Conservation (phyloP, 2,888 invertebrate genomes). For the Pteria penguin region DNA sequence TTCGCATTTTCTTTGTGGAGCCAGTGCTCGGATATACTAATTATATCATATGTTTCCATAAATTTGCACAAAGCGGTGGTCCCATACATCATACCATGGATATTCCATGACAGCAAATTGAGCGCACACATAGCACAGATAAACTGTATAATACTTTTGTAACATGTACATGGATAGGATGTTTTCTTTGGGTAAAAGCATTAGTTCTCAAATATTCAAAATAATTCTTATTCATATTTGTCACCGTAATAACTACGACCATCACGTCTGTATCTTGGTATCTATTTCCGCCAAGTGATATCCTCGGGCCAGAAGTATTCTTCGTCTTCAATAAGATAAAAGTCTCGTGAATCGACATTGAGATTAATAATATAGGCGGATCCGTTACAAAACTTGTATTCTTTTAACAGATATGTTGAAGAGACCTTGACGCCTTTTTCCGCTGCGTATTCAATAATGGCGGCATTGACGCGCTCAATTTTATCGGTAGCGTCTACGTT, state of each 20-base stretch:
- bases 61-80: not conserved
- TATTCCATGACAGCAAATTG: constrained; percentile 14
- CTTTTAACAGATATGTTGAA: constrained; percentile 3
- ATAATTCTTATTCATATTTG: not conserved
- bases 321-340: not conserved
- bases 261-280: not conserved
- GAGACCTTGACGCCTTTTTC: not conserved
- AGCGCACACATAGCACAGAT: not conserved
- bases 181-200: not conserved
- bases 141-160: not conserved
- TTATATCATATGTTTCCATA: not conserved
- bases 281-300: constrained; percentile 12
- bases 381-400: not conserved
- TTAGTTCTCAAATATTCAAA: not conserved
- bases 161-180: not conserved
- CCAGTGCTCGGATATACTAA: constrained; percentile 15
- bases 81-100: constrained; percentile 21
- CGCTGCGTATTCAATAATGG: not conserved
- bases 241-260: not conserved
- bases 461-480: not conserved
- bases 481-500: not conserved
- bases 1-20: not conserved
- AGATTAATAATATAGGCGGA: not conserved
- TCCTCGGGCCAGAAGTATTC: constrained; percentile 4
- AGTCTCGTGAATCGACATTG: constrained; percentile 7